Evolutionary conservation across 2,113 vertebrate genomes (phyloP), one percentile per base, ranked within the genome.

Genomic region (Noctilio leporinus): DNA sequence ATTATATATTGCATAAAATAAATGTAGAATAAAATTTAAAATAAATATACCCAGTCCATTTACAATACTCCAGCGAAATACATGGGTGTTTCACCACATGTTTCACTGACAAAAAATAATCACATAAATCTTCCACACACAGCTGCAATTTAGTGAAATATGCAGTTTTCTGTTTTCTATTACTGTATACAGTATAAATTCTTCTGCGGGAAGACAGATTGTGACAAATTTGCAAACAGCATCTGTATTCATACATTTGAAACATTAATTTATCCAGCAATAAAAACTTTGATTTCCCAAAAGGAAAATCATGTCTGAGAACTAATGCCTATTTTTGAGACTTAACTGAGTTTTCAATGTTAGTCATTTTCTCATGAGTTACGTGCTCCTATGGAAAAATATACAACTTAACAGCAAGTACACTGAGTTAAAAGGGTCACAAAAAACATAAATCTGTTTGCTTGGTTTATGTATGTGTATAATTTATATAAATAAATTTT

Each of bases 221-320:
- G 97, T 98, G 98, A 98, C 98, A 98, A 98, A 98, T 98, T 98
- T 98, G 97, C 97, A 98, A 98, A 98, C 97, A 97, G 95, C 97
- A 98, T 98, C 97, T 98, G 98, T 98, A 98, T 98, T 98, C 98
- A 98, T 98, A 98, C 97, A 98, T 98, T 98, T 98, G 98, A 98
- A 98, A 97, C 97, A 98, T 98, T 98, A 98, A 98, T 98, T 98
- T 98, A 98, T 98, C 98, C 96, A 83, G 98, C 97, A 98, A 98
- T 98, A 98, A 98, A 98, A 98, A 90, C 93, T 98, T 97, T 98
- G 98, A 98, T 98, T 98, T 98, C 98, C 98, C 98, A 98, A 98
- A 98, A 98, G 98, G 97, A 98, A 96, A 98, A 94, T 92, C 95
- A 97, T 97, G 96, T 94, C 97, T 98, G 96, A 97, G 94, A 98